Conservation (phyloP, 2,113 vertebrate genomes). For the Vireo altiloquus region DNA sequence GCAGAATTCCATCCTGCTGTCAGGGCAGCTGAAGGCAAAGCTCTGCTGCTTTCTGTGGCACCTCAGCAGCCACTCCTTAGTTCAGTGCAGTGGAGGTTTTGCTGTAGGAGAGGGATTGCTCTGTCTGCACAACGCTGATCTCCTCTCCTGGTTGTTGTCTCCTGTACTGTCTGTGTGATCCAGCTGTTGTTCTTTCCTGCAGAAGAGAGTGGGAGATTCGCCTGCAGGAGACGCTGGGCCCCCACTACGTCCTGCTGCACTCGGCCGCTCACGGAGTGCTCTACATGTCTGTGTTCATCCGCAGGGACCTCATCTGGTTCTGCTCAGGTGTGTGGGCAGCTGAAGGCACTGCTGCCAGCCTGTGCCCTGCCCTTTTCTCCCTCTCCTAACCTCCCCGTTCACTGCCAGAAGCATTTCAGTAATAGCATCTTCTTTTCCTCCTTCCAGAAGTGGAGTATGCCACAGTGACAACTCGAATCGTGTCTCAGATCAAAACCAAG, state of each 20-base stretch:
- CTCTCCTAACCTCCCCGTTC: background rate
- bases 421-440: background rate
- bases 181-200: background rate
- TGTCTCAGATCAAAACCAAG: constrained; percentile 98
- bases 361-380: background rate
- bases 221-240: constrained; percentile 92
- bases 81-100: background rate
- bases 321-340: constrained; percentile 83
- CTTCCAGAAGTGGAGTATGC: constrained; percentile 87
- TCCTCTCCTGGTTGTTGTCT: background rate
- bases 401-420: background rate
- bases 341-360: background rate
- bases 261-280: constrained; percentile 88
- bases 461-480: constrained; percentile 93
- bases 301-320: constrained; percentile 98
- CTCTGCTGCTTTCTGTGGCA: background rate
- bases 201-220: constrained; percentile 95
- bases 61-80: background rate
- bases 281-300: constrained; percentile 87
- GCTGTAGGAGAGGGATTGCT: background rate
- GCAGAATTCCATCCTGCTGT: background rate
- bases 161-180: background rate
- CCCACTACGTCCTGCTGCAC: constrained; percentile 89
- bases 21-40: background rate
- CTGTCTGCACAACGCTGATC: accelerated